phyloP scores from a whole-genome alignment of 2,797 vertebrate species.

The Cyclura pinguis region DNA sequence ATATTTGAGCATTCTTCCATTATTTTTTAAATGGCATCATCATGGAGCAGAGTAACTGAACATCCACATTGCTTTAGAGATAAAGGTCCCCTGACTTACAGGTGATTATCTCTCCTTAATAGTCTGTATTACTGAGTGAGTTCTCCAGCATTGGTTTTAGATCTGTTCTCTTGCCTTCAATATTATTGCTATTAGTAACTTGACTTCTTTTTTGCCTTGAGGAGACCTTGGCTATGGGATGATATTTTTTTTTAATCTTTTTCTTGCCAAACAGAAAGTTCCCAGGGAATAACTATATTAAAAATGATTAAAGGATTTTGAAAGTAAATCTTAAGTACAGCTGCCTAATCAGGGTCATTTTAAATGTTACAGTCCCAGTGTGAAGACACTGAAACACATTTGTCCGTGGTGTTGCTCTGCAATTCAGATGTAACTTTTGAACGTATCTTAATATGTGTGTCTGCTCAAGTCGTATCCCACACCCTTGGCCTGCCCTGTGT shows the following conservation, averaged over 20 bases:
- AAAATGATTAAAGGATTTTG: background rate
- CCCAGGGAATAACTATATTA: rapidly evolving
- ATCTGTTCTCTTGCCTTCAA: slow-evolving; percentile 71
- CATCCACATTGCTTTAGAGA: slow-evolving; percentile 61
- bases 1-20: slow-evolving; percentile 40
- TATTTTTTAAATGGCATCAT: slow-evolving; percentile 63
- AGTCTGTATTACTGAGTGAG: slow-evolving; percentile 56
- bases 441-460: background rate
- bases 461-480: background rate
- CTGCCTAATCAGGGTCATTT: background rate
- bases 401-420: background rate
- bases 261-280: slow-evolving; percentile 20
- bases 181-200: slow-evolving; percentile 76
- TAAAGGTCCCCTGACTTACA: slow-evolving; percentile 70
- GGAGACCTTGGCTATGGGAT: slow-evolving; percentile 8
- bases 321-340: slow-evolving; percentile 8
- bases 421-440: background rate
- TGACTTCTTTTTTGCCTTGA: slow-evolving; percentile 51
- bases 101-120: slow-evolving; percentile 76
- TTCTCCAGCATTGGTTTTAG: slow-evolving; percentile 63
- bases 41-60: slow-evolving; percentile 55
- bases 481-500: background rate
- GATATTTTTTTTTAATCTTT: background rate
- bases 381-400: background rate
- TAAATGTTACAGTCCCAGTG: background rate